Percentiles rank a stretch among this genome's conserved stretches.
Evolutionary conservation across 2,888 invertebrate species (phyloP).

Genomic region (Leptinotarsa rubiginosa): DNA sequence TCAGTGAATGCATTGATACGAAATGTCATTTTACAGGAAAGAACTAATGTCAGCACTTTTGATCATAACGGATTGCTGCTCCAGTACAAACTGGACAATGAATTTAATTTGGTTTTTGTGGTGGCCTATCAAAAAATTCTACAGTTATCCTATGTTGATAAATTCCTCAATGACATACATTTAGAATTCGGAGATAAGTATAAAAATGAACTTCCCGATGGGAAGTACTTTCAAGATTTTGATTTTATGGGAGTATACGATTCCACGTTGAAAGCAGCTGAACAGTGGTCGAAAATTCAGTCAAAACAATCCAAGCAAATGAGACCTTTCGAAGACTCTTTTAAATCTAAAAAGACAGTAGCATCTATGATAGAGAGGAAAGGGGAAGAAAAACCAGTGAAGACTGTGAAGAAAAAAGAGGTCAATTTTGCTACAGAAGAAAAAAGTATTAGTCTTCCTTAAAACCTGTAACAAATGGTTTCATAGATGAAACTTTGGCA

Average conservation of each 20-base stretch:
- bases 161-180: slow-evolving; percentile 94
- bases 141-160: slow-evolving; percentile 95
- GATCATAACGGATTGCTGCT: slow-evolving; percentile 89
- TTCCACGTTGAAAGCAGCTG: slow-evolving; percentile 76
- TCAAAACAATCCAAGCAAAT: slow-evolving; percentile 88
- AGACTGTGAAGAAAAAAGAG: slow-evolving; percentile 61
- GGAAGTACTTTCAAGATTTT: slow-evolving; percentile 70
- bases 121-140: slow-evolving; percentile 98
- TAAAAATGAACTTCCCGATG: slow-evolving; percentile 81
- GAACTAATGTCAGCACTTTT: slow-evolving; percentile 82
- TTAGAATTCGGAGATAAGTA: slow-evolving; percentile 95
- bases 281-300: slow-evolving; percentile 82
- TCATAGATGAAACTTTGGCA: slow-evolving; percentile 74
- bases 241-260: slow-evolving; percentile 78
- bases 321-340: slow-evolving; percentile 93
- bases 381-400: slow-evolving; percentile 71
- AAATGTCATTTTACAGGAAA: no score
- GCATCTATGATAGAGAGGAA: slow-evolving; percentile 95
- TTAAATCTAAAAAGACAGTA: slow-evolving; percentile 97
- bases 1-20: no score
- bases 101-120: slow-evolving; percentile 97
- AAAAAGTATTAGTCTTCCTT: slow-evolving; percentile 44
- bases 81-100: slow-evolving; percentile 98
- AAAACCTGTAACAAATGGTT: slow-evolving; percentile 61
- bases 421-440: slow-evolving; percentile 61